Conservation (phyloP, 2,113 vertebrate species). For the Bombycilla garrulus region DNA sequence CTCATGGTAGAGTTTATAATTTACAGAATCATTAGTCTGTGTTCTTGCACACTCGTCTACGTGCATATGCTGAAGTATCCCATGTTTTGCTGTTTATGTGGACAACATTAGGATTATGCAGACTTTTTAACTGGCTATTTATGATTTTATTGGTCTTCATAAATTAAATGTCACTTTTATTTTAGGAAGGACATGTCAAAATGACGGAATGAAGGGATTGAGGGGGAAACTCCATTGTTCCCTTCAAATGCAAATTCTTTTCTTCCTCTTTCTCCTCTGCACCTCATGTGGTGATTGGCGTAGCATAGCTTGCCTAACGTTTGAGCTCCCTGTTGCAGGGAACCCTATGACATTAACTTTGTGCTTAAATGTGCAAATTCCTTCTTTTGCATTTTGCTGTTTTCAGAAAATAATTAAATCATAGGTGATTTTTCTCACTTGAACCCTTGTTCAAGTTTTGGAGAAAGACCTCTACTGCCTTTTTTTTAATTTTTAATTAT, state of each 20-base stretch:
- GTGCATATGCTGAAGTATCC: not conserved
- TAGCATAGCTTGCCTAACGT: not conserved
- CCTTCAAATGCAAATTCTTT: conserved; percentile 49
- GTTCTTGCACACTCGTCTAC: rapidly evolving
- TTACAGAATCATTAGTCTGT: not conserved
- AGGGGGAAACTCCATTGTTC: not conserved
- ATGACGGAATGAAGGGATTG: not conserved
- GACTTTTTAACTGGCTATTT: not conserved
- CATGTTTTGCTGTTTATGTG: not conserved
- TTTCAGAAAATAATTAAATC: not conserved
- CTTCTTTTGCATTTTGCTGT: not conserved
- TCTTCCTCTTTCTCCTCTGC: not conserved
- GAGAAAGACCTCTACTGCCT: not conserved
- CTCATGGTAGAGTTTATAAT: not conserved
- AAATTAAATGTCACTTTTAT: not conserved
- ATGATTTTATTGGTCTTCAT: conserved; percentile 8
- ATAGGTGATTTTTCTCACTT: not conserved
- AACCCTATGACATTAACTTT: not conserved
- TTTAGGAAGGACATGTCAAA: not conserved
- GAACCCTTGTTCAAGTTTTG: not conserved
- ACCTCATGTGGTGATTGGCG: not conserved
- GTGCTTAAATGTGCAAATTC: not conserved
- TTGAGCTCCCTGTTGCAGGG: not conserved
- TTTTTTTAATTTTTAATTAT: not conserved
- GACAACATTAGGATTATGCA: not conserved